Percentiles rank a stretch among this genome's conserved stretches.
Evolutionary conservation across 2,113 vertebrate genomes (phyloP).

Genomic region (Haliaeetus leucogaster): DNA sequence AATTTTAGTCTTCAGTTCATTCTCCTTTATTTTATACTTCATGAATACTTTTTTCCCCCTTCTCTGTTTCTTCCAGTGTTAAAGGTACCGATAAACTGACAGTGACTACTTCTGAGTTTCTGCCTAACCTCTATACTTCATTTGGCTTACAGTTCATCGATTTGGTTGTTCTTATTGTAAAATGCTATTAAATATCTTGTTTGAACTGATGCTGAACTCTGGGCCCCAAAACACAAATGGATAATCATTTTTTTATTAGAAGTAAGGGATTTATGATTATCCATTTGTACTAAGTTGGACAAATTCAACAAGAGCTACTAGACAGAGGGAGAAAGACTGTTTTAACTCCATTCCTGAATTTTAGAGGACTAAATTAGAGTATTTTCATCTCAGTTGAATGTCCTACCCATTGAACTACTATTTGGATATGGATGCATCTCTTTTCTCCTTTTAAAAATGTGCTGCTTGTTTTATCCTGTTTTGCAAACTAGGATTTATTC

Average conservation of each 20-base stretch:
- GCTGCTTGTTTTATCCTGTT: neutral
- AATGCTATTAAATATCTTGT: neutral
- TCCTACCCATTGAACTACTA: neutral
- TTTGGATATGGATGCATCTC: neutral
- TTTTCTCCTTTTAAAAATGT: neutral
- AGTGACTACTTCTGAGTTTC: neutral
- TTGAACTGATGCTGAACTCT: neutral
- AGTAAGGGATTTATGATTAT: neutral
- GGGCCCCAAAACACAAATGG: neutral
- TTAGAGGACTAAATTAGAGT: neutral
- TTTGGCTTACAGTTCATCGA: neutral
- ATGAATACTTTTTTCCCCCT: neutral
- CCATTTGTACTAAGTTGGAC: neutral
- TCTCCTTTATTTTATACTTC: neutral
- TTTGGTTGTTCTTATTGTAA: neutral
- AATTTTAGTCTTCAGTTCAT: neutral
- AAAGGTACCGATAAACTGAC: neutral
- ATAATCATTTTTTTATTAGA: neutral
- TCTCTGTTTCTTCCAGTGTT: neutral
- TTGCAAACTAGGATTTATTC: neutral
- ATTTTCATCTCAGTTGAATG: neutral
- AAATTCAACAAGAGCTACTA: neutral
- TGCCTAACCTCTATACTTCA: neutral
- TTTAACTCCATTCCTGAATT: neutral
- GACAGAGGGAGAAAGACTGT: neutral